A percentile compares a stretch with the other conserved stretches of the same genome.
Conservation (phyloP, 2,888 invertebrate species). For the Eupithecia insigniata region DNA sequence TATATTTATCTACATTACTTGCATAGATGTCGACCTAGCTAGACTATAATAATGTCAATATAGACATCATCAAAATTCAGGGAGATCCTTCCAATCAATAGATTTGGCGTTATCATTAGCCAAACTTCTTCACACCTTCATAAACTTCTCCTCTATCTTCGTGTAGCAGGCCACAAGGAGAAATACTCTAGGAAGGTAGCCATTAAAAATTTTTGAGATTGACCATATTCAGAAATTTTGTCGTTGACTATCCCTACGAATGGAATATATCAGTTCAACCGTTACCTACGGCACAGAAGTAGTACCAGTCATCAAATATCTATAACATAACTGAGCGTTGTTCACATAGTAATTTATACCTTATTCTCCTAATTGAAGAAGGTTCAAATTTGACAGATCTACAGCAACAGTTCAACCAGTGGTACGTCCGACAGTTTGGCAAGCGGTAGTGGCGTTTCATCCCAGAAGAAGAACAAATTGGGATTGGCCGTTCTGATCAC, state of each 20-base stretch:
- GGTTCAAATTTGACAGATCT: slow-evolving; percentile 57
- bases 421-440: slow-evolving; percentile 71
- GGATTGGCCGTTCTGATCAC: slow-evolving; percentile 75
- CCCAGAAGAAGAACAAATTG: slow-evolving; percentile 66
- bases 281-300: no score
- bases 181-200: neutral
- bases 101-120: neutral
- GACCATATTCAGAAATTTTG: no score
- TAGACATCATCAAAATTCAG: neutral
- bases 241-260: no score
- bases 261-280: no score
- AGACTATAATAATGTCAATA: no score
- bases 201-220: no score
- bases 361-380: neutral
- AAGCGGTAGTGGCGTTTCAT: slow-evolving; percentile 61
- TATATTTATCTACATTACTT: no score
- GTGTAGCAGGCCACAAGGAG: neutral
- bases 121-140: neutral
- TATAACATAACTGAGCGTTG: no score
- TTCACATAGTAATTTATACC: neutral
- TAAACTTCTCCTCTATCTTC: neutral
- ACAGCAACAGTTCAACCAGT: slow-evolving; percentile 71
- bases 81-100: neutral
- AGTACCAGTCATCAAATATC: no score
- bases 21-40: no score